Base-by-base conservation (phyloP, 2,797 vertebrate species). In the Dallia pectoralis region DNA sequence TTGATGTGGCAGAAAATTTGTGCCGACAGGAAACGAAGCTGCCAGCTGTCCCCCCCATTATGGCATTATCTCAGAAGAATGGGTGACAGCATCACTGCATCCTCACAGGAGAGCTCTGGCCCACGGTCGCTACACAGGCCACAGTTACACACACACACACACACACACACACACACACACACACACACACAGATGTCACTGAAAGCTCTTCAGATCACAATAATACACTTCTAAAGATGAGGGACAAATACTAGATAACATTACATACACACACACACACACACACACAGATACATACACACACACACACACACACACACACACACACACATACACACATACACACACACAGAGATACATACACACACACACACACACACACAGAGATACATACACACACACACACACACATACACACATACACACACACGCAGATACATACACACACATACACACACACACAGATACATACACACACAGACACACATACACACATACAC, bases 1-100 rank as follows among this genome's bases (percentile, higher is more conserved):
- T 90, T 93, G 90, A 91, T 91, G 88, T 89, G 83, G 87, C 87
- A 87, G 86, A 88, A 91, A 89, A 91, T 90, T 79, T 87, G 88
- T 67, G 73, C 53, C 80, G 91, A 92, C 91, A 91, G 89, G 83
- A 89, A 91, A 91, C 77, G 74, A 90, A 86, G 88, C 85, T 85
- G 88, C 89, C 90, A 91, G 90, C 88, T 90, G 89, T 89, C 85
- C 86, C 81, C 74, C 81, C 82, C 82, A 87, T 89, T 91, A 90
- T 83, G 81, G 89, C 82, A 87, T 89, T 88, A 88, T 88, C 77
- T 79, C 83, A 79, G 82, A 88, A 87, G 80, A 77, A 88, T 87
- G 84, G 86, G 70, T 74, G 62, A 81, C 75, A 78, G 85, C 67
- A 16, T 73, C 77, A 75, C 72, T 69, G 77, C 77, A 85, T 83